Percentiles rank a stretch among this genome's conserved stretches.
These are phyloP conservation scores for Ceratitis capitata DNA, from an alignment of 1,140 invertebrate species.

Conservation along the genomic window DNA sequence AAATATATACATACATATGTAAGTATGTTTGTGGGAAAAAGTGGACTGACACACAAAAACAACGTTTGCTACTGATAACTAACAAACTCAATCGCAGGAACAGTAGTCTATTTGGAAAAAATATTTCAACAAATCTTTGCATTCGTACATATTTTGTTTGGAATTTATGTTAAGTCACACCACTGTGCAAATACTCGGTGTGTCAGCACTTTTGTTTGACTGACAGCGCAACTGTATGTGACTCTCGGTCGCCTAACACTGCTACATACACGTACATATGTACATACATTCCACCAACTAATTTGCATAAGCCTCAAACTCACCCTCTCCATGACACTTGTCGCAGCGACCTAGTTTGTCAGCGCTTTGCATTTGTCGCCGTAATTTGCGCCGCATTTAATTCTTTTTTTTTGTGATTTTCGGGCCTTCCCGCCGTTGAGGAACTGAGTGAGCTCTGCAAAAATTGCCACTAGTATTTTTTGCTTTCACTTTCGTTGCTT, in stretches of 20 bases:
- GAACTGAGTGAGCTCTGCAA: background rate
- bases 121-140: background rate
- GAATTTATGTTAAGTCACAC: background rate
- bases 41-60: background rate
- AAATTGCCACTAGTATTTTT: background rate
- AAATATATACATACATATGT: background rate
- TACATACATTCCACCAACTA: background rate
- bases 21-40: background rate
- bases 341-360: background rate
- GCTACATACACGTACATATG: background rate
- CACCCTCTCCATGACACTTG: background rate
- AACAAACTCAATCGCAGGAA: background rate
- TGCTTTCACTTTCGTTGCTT: background rate
- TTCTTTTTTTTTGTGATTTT: background rate
- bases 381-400: too few relatives aligned
- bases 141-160: background rate
- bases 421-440: background rate
- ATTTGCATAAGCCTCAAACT: background rate
- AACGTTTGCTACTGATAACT: background rate
- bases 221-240: background rate
- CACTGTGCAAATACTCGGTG: background rate
- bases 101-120: background rate
- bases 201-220: background rate
- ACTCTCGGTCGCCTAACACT: background rate
- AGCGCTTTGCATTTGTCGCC: background rate